Evolutionary conservation across 2,113 vertebrate species (phyloP).

Genomic region (Heterotilapia buettikoferi): DNA sequence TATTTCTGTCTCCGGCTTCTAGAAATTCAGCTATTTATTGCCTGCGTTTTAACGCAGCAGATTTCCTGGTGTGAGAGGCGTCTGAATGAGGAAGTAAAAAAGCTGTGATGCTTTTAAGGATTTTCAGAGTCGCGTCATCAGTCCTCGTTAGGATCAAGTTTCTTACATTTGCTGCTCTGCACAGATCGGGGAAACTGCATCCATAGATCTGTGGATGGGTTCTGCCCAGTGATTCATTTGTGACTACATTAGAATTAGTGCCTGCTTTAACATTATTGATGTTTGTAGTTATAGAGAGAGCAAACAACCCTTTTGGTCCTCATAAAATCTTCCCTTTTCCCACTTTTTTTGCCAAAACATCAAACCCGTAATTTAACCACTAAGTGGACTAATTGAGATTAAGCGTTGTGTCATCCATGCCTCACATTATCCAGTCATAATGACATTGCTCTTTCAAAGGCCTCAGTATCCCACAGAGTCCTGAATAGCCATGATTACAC

Average conservation of each 20-base stretch:
- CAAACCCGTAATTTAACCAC: conserved; percentile 52
- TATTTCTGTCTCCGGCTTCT: conserved; percentile 28
- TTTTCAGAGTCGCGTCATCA: not conserved
- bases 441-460: conserved; percentile 37
- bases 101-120: conserved; percentile 27
- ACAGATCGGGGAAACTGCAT: not conserved
- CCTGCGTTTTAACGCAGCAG: conserved; percentile 11
- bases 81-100: conserved; percentile 7
- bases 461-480: conserved; percentile 20
- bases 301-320: not conserved
- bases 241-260: not conserved
- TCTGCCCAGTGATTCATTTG: not conserved
- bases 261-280: not conserved
- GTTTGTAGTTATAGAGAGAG: not conserved
- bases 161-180: conserved; percentile 8
- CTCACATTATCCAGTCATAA: conserved; percentile 35
- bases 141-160: conserved; percentile 19
- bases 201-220: not conserved
- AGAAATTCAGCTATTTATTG: conserved; percentile 29
- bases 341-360: conserved; percentile 28
- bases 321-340: not conserved
- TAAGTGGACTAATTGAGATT: conserved; percentile 40
- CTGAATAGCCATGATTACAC: conserved; percentile 48
- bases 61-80: not conserved
- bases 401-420: conserved; percentile 2